Percentiles rank a stretch among this genome's conserved stretches.
Conservation (phyloP, 2,888 invertebrate genomes). For the Dorcus hopei region DNA sequence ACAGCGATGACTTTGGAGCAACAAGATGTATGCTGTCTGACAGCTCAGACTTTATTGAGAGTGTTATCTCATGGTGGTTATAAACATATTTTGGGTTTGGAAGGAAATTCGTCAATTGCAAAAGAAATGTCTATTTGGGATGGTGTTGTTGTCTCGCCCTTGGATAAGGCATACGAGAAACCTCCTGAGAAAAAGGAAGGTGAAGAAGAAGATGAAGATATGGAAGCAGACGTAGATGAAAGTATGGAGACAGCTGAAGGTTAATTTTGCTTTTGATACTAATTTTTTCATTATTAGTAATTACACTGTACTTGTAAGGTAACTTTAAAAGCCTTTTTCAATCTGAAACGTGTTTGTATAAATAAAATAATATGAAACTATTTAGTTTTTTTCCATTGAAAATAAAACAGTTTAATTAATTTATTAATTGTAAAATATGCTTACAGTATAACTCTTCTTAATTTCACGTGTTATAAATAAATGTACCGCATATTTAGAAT, state of each 20-base stretch:
- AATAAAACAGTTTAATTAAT: too few species aligned
- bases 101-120: constrained; percentile 54
- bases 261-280: constrained; percentile 11
- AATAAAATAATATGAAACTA: too few species aligned
- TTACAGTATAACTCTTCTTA: too few species aligned
- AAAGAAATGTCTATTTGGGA: constrained; percentile 96
- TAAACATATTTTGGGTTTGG: constrained; percentile 79
- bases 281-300: neutral
- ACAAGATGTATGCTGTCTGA: constrained; percentile 89
- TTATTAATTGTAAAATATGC: too few species aligned
- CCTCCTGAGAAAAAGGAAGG: constrained; percentile 73
- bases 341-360: too few species aligned
- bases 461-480: too few species aligned
- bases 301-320: too few species aligned
- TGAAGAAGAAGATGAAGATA: constrained; percentile 65
- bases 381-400: too few species aligned
- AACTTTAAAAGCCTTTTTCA: too few species aligned
- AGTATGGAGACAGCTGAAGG: constrained; percentile 52
- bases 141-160: constrained; percentile 91
- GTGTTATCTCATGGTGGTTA: constrained; percentile 92
- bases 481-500: too few species aligned
- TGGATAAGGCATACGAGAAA: constrained; percentile 91
- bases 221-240: constrained; percentile 60
- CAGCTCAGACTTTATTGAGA: constrained; percentile 88
- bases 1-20: constrained; percentile 87